Evolutionary conservation across 53 echinoderm and acorn worm genomes (phyloP), one percentile per base, ranked within the genome.

Genomic region (Holothuria scabra): DNA sequence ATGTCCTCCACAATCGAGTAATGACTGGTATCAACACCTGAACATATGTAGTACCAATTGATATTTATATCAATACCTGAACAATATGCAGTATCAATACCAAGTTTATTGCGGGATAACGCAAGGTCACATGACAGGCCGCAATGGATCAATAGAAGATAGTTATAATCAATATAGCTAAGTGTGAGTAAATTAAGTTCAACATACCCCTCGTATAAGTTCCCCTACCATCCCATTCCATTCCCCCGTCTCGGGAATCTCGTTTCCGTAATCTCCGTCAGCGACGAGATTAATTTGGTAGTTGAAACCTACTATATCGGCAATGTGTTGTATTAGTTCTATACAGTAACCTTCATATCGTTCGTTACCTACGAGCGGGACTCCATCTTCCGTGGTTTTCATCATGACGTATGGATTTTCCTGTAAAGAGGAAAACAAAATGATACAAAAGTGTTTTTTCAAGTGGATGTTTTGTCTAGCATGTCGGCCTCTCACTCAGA

Each of bases 151-250:
- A n/a, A n/a, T n/a, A n/a, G n/a, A n/a, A n/a, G n/a, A n/a, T n/a
- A n/a, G n/a, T n/a, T n/a, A n/a, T n/a, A n/a, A n/a, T n/a, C n/a
- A n/a, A n/a, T n/a, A n/a, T n/a, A n/a, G n/a, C n/a, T n/a, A n/a
- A n/a, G n/a, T n/a, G n/a, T n/a, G n/a, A n/a, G n/a, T n/a, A n/a
- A n/a, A n/a, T n/a, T 41, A 41, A 41, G 41, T 3, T 52, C 19
- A 5, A 60, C 91, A 84, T 87, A 96, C 97, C 81, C 92, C 89
- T 22, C 66, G 60, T 25, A 96, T 88, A 3, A 96, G 84, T 57
- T 96, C 92, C 25, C 91, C 93, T 11, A 99, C 93, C 99, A 99
- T 99, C 26, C 99, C 99, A 78, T 95, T 94, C 89, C 92, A 97
- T 13, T 79, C 64, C 12, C 92, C 91, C 28, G 86, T 86, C 57